A percentile compares a stretch with the other conserved stretches of the same genome.
These are phyloP conservation scores for Rhamnusium bicolor DNA, from an alignment of 2,888 invertebrate species.

Conservation along the genomic window DNA sequence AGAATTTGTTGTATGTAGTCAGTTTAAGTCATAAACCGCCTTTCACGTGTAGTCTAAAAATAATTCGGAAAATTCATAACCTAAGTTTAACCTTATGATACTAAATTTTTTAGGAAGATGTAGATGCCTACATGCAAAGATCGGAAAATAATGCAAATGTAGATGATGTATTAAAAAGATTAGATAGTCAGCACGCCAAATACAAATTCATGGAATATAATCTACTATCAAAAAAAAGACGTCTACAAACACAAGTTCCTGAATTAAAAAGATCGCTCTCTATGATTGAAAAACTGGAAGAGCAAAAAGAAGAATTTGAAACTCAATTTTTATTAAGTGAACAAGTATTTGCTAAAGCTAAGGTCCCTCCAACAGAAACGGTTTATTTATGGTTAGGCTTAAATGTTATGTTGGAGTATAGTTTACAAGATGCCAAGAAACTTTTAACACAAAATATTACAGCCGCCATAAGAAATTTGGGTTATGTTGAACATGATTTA, in stretches of 20 bases:
- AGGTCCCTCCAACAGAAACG: constrained; percentile 90
- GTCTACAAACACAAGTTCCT: constrained; percentile 93
- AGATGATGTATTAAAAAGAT: constrained; percentile 86
- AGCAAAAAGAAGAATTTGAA: constrained; percentile 85
- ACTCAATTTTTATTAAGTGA: constrained; percentile 95
- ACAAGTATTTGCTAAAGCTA: constrained; percentile 85
- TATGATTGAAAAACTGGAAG: constrained; percentile 91
- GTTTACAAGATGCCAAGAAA: constrained; percentile 90
- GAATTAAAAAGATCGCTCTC: constrained; percentile 92
- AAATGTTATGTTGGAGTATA: constrained; percentile 98
- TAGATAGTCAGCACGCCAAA: constrained; percentile 96
- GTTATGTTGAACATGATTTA: constrained; percentile 91
- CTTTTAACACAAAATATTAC: constrained; percentile 87
- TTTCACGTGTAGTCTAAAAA: constrained; percentile 46
- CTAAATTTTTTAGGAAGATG: constrained; percentile 84
- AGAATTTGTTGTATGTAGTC: constrained; percentile 84
- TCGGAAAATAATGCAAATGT: constrained; percentile 87
- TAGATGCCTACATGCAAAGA: constrained; percentile 91
- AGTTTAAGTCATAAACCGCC: constrained; percentile 26
- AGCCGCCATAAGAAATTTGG: constrained; percentile 87
- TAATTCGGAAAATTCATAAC: constrained; percentile 39
- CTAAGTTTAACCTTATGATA: constrained; percentile 47
- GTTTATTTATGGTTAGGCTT: constrained; percentile 91
- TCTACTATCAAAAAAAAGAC: constrained; percentile 87
- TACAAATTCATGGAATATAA: constrained; percentile 98